Evolutionary conservation across 1,140 invertebrate species (phyloP).

Genomic region (Zophobas atratus): DNA sequence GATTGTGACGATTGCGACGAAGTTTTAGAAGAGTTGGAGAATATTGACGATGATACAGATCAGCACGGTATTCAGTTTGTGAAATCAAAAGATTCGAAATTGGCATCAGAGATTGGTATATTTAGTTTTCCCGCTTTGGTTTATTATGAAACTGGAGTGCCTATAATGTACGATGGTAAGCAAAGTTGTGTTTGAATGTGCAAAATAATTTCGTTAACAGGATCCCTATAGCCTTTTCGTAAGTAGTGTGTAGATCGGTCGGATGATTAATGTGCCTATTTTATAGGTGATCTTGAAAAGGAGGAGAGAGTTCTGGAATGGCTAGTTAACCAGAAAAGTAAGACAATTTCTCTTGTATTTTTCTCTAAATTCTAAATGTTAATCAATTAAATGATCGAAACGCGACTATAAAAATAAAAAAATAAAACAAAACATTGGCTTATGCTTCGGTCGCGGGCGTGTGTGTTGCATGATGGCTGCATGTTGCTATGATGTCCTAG

Average conservation of each 20-base stretch:
- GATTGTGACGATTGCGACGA: conserved; percentile 87
- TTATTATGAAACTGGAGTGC: conserved; percentile 93
- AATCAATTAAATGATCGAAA: neutral
- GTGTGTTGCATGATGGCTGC: conserved; percentile 65
- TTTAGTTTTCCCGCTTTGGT: conserved; percentile 92
- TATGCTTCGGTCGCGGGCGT: conserved; percentile 59
- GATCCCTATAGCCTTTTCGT: conserved; percentile 27
- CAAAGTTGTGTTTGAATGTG: conserved; percentile 38
- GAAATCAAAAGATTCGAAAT: conserved; percentile 90
- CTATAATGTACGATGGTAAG: conserved; percentile 96
- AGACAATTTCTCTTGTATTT: conserved; percentile 69
- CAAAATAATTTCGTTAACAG: conserved; percentile 45
- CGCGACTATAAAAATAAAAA: conserved; percentile 26
- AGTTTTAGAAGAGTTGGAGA: conserved; percentile 91
- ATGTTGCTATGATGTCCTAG: conserved; percentile 67
- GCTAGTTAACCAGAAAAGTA: conserved; percentile 96
- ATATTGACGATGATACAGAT: conserved; percentile 95
- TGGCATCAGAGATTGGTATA: conserved; percentile 92
- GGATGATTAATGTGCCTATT: conserved; percentile 61
- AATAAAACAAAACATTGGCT: conserved; percentile 52
- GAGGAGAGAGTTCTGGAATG: conserved; percentile 96
- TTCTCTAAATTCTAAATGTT: conserved; percentile 38
- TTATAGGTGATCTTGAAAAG: conserved; percentile 94
- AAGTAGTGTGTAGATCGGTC: conserved; percentile 12
- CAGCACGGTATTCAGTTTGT: conserved; percentile 92